Evolutionary conservation across 2,888 invertebrate species (phyloP), one percentile per base, ranked within the genome.

Genomic region (Hirtodrosophila trivittata): DNA sequence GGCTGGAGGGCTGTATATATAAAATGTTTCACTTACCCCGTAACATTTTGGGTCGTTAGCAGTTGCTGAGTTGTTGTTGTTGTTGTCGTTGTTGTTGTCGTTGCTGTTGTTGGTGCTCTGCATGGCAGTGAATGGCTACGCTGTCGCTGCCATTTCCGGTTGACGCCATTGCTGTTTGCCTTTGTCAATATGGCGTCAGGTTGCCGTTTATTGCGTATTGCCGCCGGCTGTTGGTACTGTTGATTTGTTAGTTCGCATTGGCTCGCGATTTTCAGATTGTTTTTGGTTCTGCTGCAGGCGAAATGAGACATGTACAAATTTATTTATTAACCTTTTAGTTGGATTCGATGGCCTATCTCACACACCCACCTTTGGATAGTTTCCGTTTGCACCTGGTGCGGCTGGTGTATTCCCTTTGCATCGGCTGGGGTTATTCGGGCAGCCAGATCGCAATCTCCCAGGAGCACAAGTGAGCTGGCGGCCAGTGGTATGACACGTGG

Each of bases 381-480:
- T 50, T 32, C 45, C 52, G 42, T 26, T 5, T 33, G 14, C 7
- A 38, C 3, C 38, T 42, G 18, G 2, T 38, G 12, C 13, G 18
- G 38, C 9, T 35, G 35, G 2, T n/a, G 35, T 16, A 14, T 2
- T 3, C 14, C 39, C 6, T 25, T 33, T 10, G 5, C 16, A 30
- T 35, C 21, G 9, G 26, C 69, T 12, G 28, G 13, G 21, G 42
- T 1, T 9, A 25, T 72, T 9, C 77, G 70, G 9, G 88, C 84
- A 33, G 88, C 84, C 86, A 87, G 85, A 67, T 90, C 89, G 56
- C 81, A 83, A 55, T 88, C 86, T 7, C 89, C 89, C 9, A 90
- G 66, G 62, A 89, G 83, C 28, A 88, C 75, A 14, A 85, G 60
- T 25, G 89, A 88, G n/a, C 81, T 86, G 18, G 77, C 68, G 0